phyloP scores from a whole-genome alignment of 23 tunicate genomes.

The Corella eumyota region DNA sequence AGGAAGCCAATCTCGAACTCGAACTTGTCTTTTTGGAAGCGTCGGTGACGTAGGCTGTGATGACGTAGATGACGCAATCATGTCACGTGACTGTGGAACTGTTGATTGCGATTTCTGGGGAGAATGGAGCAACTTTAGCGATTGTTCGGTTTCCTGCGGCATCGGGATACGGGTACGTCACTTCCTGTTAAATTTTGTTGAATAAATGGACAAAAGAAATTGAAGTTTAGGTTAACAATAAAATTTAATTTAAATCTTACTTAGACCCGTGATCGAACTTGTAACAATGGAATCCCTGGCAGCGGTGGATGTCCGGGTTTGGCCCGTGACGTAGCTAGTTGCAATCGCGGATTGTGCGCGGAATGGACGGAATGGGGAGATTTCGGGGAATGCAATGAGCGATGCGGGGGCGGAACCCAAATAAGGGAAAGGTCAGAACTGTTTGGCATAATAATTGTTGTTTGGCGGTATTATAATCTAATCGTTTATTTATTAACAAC shows the following conservation, averaged over 20 bases:
- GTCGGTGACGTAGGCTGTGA: slow-evolving; percentile 80
- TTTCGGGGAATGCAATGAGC: slow-evolving; percentile 17
- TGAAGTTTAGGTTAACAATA: not conserved
- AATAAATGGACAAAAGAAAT: not conserved
- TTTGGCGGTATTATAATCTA: not conserved
- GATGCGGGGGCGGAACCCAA: slow-evolving; percentile 54
- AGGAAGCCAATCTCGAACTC: slow-evolving; percentile 34
- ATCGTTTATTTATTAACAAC: not conserved
- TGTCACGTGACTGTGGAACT: slow-evolving; percentile 25
- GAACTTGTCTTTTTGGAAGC: slow-evolving; percentile 43
- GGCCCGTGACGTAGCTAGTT: slow-evolving; percentile 1
- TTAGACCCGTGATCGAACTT: slow-evolving; percentile 29
- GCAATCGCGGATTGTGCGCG: slow-evolving; percentile 19
- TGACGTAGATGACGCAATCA: slow-evolving; percentile 17
- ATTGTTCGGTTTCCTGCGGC: slow-evolving; percentile 57
- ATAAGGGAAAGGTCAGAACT: slow-evolving; percentile 18
- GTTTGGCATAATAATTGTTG: not conserved
- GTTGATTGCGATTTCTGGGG: slow-evolving; percentile 61
- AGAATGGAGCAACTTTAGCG: slow-evolving; percentile 28
- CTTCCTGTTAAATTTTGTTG: not conserved
- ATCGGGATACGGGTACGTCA: slow-evolving; percentile 27
- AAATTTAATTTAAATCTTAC: not conserved
- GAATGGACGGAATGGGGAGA: slow-evolving; percentile 60
- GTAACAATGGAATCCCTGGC: slow-evolving; percentile 50
- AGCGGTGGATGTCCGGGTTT: slow-evolving; percentile 41